These are phyloP conservation scores for Tenebrosternarchus preto DNA, from an alignment of 2,113 vertebrate genomes.

Conservation along the genomic window DNA sequence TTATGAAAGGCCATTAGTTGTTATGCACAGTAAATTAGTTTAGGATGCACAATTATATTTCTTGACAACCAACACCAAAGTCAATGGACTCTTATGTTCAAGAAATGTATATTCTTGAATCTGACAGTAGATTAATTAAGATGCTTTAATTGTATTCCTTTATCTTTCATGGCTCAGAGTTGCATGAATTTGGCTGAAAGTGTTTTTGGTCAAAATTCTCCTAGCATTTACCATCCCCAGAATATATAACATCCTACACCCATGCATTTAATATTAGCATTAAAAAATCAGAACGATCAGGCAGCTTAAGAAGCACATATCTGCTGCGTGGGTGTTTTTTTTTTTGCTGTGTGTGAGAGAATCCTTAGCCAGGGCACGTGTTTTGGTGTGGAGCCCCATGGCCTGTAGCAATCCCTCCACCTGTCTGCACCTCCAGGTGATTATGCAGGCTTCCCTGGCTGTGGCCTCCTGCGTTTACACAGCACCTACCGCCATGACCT, in stretches of 20 bases:
- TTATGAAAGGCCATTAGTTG: neutral
- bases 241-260: neutral
- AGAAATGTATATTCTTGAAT: too few species aligned
- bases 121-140: too few species aligned
- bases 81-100: neutral
- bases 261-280: neutral
- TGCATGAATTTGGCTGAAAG: conserved; percentile 15
- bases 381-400: neutral
- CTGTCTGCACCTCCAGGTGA: conserved; percentile 76
- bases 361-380: too few species aligned
- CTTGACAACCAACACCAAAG: neutral
- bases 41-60: neutral
- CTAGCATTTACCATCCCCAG: neutral
- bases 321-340: neutral
- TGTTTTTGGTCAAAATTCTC: neutral
- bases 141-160: neutral
- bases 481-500: conserved; percentile 97
- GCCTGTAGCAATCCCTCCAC: neutral
- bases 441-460: conserved; percentile 96
- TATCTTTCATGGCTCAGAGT: conserved; percentile 1
- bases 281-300: neutral
- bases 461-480: conserved; percentile 92
- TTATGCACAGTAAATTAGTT: neutral
- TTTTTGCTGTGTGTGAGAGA: neutral
- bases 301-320: neutral